These are phyloP conservation scores for Callospermophilus lateralis DNA, from an alignment of 2,113 vertebrate species.

Conservation along the genomic window DNA sequence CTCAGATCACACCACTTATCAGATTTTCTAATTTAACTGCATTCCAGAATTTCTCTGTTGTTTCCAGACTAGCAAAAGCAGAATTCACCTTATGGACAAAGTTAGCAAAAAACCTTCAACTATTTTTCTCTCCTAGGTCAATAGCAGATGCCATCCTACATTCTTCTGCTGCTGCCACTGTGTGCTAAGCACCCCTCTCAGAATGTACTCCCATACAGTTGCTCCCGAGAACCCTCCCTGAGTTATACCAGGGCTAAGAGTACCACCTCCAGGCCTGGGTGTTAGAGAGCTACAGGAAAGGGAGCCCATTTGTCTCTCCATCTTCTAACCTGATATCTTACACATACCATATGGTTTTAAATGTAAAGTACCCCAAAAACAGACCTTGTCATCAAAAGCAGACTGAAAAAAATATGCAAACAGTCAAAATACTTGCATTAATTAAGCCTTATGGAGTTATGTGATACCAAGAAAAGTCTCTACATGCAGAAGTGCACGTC, in stretches of 20 bases:
- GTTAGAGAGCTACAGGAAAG: neutral
- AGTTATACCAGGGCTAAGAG: neutral
- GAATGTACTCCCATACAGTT: neutral
- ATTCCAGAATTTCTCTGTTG: constrained; percentile 4
- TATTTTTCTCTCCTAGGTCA: neutral
- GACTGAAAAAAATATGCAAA: constrained; percentile 55
- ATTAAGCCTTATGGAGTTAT: constrained; percentile 35
- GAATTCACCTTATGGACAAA: neutral
- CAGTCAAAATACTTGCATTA: constrained; percentile 47
- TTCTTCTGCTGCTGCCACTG: neutral
- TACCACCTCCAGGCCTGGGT: neutral
- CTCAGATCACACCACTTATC: constrained; percentile 21
- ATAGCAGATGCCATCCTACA: neutral
- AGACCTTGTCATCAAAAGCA: constrained; percentile 36
- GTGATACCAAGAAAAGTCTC: neutral
- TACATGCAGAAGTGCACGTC: neutral
- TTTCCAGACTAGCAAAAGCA: neutral
- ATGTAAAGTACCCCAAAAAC: constrained; percentile 45
- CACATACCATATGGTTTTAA: neutral
- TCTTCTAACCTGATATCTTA: neutral
- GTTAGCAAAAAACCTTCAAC: neutral
- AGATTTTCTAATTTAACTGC: neutral
- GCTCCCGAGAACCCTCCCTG: neutral
- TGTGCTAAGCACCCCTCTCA: neutral
- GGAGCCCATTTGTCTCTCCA: neutral